These are phyloP conservation scores for Rhyacophila brunnea DNA, from an alignment of 1,140 invertebrate species.

Conservation along the genomic window DNA sequence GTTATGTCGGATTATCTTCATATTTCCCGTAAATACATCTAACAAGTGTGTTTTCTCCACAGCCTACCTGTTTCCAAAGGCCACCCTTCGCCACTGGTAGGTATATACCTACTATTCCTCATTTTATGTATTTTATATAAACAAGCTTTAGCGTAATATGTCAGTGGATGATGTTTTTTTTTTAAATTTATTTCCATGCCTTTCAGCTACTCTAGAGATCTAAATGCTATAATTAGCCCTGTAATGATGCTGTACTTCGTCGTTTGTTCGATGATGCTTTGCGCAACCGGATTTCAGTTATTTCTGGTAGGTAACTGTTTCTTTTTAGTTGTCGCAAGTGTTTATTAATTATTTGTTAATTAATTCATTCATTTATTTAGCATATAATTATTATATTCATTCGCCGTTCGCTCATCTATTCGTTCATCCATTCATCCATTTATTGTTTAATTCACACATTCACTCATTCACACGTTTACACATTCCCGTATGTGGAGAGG, in stretches of 20 bases:
- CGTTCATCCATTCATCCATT: too few relatives aligned
- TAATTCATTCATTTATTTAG: neutral
- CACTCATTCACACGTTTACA: neutral
- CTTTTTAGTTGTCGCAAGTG: neutral
- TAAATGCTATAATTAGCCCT: slow-evolving; percentile 37
- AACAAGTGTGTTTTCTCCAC: neutral
- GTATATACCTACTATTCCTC: neutral
- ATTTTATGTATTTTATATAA: neutral
- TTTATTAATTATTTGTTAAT: neutral
- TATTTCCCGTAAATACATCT: neutral
- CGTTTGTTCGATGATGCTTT: slow-evolving; percentile 37
- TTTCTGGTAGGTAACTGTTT: slow-evolving; percentile 36
- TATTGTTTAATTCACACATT: neutral
- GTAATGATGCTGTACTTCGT: slow-evolving; percentile 42
- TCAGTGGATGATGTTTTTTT: neutral
- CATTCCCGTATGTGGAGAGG: neutral
- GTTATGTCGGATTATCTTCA: too few relatives aligned
- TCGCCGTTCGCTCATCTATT: neutral
- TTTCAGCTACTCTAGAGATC: slow-evolving; percentile 36
- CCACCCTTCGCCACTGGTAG: neutral
- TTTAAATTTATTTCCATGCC: neutral
- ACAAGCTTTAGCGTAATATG: neutral
- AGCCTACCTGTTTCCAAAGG: neutral
- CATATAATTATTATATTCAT: neutral
- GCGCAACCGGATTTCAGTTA: slow-evolving; percentile 40